Conservation (phyloP, 2,797 vertebrate genomes). For the Ciconia nigra region DNA sequence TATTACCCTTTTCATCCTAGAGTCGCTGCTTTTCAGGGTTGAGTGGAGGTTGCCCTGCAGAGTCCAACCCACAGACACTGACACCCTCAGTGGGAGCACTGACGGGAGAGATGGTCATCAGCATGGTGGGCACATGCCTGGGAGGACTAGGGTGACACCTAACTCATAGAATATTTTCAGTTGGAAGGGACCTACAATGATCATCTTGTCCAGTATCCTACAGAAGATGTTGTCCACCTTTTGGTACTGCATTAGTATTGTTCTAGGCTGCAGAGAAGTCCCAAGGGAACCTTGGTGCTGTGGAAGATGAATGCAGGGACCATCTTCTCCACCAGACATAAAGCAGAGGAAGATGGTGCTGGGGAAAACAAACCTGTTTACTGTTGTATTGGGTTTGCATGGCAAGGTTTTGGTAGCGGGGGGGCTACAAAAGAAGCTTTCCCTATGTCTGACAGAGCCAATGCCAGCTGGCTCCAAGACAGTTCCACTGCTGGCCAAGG, state of each 20-base stretch:
- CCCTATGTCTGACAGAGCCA: not conserved
- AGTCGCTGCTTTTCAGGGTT: not conserved
- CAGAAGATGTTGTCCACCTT: not conserved
- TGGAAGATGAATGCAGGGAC: not conserved
- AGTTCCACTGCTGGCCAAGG: not conserved
- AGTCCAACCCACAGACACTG: too few species aligned
- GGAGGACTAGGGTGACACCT: not conserved
- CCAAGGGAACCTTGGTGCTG: not conserved
- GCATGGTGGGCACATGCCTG: not conserved
- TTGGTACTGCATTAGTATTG: not conserved
- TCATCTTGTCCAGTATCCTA: not conserved
- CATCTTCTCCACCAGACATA: not conserved
- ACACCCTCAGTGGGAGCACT: not conserved
- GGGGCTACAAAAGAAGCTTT: not conserved
- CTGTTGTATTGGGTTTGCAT: not conserved
- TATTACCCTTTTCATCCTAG: not conserved
- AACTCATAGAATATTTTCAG: not conserved
- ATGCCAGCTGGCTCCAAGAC: not conserved
- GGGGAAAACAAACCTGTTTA: not conserved
- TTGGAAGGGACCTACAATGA: not conserved
- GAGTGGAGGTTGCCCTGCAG: not conserved
- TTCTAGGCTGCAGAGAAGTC: not conserved
- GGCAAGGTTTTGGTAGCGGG: not conserved
- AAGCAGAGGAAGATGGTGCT: not conserved
- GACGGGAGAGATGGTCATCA: not conserved